These are phyloP conservation scores for Brachionus sp. DNA, from an alignment of 1,140 invertebrate genomes.

Conservation along the genomic window DNA sequence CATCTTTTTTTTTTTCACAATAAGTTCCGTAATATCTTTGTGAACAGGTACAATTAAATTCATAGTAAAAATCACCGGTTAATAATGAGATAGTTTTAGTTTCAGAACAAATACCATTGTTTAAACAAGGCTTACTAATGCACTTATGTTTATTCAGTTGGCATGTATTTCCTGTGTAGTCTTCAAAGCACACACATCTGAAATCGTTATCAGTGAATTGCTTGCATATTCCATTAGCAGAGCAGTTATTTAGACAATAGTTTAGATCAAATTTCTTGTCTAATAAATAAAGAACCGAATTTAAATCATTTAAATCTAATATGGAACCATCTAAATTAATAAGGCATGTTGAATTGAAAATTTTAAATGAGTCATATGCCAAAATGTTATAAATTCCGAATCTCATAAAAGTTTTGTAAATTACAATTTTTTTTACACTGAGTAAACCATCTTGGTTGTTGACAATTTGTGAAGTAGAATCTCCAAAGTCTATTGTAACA, in stretches of 20 bases:
- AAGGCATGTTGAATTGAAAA: not conserved
- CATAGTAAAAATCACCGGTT: not conserved
- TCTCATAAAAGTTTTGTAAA: not conserved
- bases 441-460: not conserved
- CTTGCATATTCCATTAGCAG: not conserved
- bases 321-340: not conserved
- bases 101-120: not conserved
- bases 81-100: not conserved
- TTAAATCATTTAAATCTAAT: not conserved
- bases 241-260: not conserved
- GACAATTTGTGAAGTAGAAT: not conserved
- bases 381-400: not conserved
- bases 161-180: not conserved
- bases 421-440: not conserved
- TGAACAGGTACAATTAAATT: not conserved
- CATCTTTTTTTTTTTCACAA: conserved; percentile 1
- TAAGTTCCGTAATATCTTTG: not conserved
- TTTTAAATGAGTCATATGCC: not conserved
- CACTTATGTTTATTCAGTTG: not conserved
- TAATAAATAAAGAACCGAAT: not conserved
- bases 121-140: not conserved
- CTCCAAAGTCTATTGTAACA: not conserved
- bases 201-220: not conserved
- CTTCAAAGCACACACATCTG: not conserved
- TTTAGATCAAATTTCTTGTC: not conserved